Percentiles rank a stretch among this genome's conserved stretches.
These are phyloP conservation scores for Pangasius krempfi DNA, from an alignment of 2,797 vertebrate genomes.

Conservation along the genomic window DNA sequence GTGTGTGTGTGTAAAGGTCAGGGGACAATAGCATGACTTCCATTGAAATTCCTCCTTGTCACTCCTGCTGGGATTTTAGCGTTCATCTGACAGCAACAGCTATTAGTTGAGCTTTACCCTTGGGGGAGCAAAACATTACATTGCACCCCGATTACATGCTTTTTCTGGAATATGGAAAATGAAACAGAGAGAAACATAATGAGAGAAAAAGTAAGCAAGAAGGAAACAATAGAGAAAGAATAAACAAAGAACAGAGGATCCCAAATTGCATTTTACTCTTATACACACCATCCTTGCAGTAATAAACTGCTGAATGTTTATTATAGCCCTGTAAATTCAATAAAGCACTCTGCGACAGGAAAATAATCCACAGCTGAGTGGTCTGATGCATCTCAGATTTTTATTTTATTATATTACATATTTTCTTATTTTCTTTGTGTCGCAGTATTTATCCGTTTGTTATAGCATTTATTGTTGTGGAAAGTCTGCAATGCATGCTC, in stretches of 20 bases:
- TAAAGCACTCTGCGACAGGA: not conserved
- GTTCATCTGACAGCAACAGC: not conserved
- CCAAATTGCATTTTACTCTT: not conserved
- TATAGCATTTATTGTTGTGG: not conserved
- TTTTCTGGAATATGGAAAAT: not conserved
- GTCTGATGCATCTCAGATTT: not conserved
- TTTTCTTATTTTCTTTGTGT: not conserved
- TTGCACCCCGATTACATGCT: not conserved
- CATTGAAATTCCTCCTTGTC: constrained; percentile 15
- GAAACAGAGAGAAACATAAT: not conserved
- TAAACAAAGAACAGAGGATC: not conserved
- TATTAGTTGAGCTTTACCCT: not conserved
- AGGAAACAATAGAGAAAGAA: not conserved
- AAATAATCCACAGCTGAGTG: not conserved
- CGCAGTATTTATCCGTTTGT: not conserved
- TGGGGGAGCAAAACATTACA: not conserved
- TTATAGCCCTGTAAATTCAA: not conserved
- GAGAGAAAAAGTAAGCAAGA: not conserved
- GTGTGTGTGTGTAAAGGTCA: constrained; percentile 11
- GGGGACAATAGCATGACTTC: constrained; percentile 8
- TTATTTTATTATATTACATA: not conserved
- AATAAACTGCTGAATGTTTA: not conserved
- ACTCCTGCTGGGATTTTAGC: constrained; percentile 20
- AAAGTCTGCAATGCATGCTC: not conserved
- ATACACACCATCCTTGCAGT: not conserved